These are phyloP conservation scores for Anableps anableps DNA, from an alignment of 2,797 vertebrate species.

Conservation along the genomic window DNA sequence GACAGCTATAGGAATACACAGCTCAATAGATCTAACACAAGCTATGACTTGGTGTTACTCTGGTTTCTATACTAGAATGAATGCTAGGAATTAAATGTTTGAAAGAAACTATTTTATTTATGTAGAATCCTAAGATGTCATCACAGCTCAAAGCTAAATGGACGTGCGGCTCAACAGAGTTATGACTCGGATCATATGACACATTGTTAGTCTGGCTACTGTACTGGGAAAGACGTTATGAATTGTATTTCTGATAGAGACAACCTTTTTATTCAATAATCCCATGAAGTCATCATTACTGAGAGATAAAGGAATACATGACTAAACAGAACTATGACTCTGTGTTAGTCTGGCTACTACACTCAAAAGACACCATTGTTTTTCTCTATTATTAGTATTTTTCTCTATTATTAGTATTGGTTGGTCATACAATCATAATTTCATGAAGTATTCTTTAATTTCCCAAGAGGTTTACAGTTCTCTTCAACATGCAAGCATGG, in stretches of 20 bases:
- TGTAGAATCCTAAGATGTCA: not conserved
- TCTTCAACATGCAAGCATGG: slow-evolving; percentile 15
- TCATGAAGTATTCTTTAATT: slow-evolving; percentile 46
- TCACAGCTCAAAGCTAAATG: not conserved
- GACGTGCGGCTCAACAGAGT: not conserved
- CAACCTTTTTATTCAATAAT: not conserved
- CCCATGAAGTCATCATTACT: not conserved
- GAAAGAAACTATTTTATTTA: not conserved
- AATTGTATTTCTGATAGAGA: not conserved
- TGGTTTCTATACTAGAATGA: not conserved
- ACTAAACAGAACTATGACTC: not conserved
- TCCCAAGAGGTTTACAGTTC: slow-evolving; percentile 37
- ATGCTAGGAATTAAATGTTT: not conserved
- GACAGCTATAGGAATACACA: not conserved
- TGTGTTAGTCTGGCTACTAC: not conserved
- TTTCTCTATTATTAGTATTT: not conserved
- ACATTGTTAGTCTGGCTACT: not conserved
- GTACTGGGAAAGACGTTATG: not conserved
- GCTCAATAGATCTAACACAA: not conserved
- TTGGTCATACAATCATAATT: slow-evolving; percentile 67
- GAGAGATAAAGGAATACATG: not conserved
- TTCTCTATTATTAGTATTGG: slow-evolving; percentile 26
- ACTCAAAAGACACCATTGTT: not conserved
- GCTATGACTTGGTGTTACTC: not conserved
- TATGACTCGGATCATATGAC: not conserved